These are phyloP conservation scores for Hydriomena furcata DNA, from an alignment of 2,888 invertebrate species.

Conservation along the genomic window DNA sequence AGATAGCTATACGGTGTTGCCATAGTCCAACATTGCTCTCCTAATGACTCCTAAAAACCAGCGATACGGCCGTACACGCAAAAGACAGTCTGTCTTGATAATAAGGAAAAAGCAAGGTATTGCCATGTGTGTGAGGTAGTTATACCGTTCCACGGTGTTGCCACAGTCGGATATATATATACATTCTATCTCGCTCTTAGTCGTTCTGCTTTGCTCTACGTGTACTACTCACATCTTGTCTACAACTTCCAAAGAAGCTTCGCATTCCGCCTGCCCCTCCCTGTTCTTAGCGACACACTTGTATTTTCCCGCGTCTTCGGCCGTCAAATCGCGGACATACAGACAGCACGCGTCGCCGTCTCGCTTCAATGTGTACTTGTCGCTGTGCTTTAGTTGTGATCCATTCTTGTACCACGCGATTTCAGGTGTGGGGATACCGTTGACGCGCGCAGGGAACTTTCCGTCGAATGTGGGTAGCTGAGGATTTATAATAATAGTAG, in stretches of 20 bases:
- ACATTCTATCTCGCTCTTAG: no score
- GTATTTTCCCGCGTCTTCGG: conserved; percentile 89
- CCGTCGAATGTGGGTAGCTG: conserved; percentile 90
- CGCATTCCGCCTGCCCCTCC: conserved; percentile 90
- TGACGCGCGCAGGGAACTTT: conserved; percentile 91
- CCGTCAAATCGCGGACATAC: conserved; percentile 87
- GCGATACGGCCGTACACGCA: no score
- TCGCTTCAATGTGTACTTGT: conserved; percentile 88
- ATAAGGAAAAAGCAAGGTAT: no score
- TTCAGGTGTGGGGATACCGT: conserved; percentile 92
- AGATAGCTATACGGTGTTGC: no score
- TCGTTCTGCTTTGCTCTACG: no score
- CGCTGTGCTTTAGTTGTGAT: conserved; percentile 85
- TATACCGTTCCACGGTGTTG: no score
- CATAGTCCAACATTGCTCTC: no score
- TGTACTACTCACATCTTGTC: conserved; percentile 89
- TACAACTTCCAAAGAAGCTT: conserved; percentile 89
- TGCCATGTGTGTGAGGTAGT: no score
- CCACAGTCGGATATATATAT: no score
- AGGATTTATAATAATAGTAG: conserved; percentile 11
- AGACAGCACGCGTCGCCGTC: conserved; percentile 92
- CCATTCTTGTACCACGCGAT: conserved; percentile 95
- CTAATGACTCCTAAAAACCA: no score
- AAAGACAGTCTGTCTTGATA: no score
- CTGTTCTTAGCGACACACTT: conserved; percentile 91